These are phyloP conservation scores for Prinia subflava DNA, from an alignment of 2,113 vertebrate genomes.

Conservation along the genomic window DNA sequence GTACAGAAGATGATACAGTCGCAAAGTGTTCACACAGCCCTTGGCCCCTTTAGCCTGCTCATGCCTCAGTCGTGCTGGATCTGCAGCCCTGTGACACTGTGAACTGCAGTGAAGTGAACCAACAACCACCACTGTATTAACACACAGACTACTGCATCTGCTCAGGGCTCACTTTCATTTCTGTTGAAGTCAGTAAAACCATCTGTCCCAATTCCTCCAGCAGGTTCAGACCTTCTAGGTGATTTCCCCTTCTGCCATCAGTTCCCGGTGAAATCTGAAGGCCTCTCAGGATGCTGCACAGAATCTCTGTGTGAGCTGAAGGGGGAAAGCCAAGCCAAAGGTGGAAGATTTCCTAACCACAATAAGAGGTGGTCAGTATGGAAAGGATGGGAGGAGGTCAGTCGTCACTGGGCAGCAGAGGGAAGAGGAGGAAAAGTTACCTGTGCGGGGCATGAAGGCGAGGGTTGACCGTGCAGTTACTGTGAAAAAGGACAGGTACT, in stretches of 20 bases:
- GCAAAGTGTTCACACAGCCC: no score
- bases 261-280: accelerated
- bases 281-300: accelerated
- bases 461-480: accelerated
- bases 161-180: background rate
- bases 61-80: no score
- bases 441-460: accelerated
- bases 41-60: background rate
- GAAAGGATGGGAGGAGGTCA: background rate
- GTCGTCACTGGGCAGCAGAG: background rate
- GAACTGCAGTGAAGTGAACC: background rate
- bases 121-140: background rate
- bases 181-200: background rate
- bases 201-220: background rate
- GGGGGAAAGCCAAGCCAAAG: background rate
- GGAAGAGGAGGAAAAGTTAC: background rate
- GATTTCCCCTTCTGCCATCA: background rate
- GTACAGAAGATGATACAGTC: accelerated
- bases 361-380: accelerated
- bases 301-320: background rate
- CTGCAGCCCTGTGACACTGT: background rate
- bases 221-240: background rate
- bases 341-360: background rate
- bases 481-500: no score
- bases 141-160: background rate